Conservation (phyloP, 37 sponge, comb jelly and placozoan species). For the Ephydatia muelleri region DNA sequence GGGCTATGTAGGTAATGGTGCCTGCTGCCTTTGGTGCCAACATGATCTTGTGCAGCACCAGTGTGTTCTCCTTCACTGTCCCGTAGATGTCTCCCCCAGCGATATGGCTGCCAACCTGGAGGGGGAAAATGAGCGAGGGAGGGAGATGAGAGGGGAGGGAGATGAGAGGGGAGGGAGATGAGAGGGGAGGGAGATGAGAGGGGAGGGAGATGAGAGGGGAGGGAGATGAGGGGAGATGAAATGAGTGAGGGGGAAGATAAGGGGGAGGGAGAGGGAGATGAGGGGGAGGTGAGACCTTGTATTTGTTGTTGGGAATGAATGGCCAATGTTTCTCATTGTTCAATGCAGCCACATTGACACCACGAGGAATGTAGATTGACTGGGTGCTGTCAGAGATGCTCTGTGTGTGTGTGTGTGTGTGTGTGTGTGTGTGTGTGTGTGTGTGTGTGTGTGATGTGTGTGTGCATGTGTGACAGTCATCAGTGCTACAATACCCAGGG, state of each 20-base stretch:
- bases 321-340: conserved; percentile 74
- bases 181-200: background rate
- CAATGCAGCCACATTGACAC: conserved; percentile 85
- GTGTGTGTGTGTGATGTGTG: background rate
- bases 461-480: background rate
- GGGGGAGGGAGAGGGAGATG: background rate
- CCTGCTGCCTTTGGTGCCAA: conserved; percentile 89
- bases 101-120: conserved; percentile 85
- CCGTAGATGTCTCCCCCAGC: conserved; percentile 96
- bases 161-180: conserved; percentile 77
- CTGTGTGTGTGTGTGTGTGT: conserved; percentile 29
- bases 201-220: background rate
- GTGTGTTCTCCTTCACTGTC: conserved; percentile 88
- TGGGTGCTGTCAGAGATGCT: conserved; percentile 89
- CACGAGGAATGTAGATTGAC: conserved; percentile 97
- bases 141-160: background rate
- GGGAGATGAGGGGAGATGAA: background rate
- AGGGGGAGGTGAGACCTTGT: conserved; percentile 33
- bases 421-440: background rate
- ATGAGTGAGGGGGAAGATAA: background rate
- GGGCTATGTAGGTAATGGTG: conserved; percentile 87
- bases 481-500: background rate
- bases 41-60: conserved; percentile 87
- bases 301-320: conserved; percentile 72
- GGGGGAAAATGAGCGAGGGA: background rate